These are phyloP conservation scores for Numida meleagris DNA, from an alignment of 2,113 vertebrate genomes.

Conservation along the genomic window DNA sequence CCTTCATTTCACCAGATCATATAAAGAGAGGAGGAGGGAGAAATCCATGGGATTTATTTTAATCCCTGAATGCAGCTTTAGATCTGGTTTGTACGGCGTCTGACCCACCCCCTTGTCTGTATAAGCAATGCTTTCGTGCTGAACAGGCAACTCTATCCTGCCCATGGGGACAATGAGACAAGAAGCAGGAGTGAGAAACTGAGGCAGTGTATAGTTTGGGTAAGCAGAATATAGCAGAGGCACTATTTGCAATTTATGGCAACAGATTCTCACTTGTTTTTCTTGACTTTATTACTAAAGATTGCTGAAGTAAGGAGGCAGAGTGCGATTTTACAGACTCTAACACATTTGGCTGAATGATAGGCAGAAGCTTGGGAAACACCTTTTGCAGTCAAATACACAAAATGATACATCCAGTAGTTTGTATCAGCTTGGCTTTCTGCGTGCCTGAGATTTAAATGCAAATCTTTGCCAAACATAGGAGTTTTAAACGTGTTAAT, in stretches of 20 bases:
- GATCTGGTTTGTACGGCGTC: neutral
- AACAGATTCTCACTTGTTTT: neutral
- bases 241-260: neutral
- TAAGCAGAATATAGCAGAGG: neutral
- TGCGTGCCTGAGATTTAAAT: constrained; percentile 12
- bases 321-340: neutral
- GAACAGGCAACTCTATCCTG: neutral
- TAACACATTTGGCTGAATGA: neutral
- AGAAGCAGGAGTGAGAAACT: neutral
- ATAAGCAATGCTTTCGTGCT: neutral
- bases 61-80: constrained; percentile 4
- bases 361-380: constrained; percentile 10
- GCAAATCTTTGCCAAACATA: constrained; percentile 17
- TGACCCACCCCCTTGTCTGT: neutral
- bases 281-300: neutral
- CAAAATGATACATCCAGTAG: neutral
- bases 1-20: neutral
- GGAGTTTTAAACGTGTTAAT: constrained; percentile 44
- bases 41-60: neutral
- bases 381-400: neutral
- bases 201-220: neutral
- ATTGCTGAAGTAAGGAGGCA: neutral
- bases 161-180: neutral
- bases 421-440: constrained; percentile 5
- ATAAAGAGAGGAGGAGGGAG: neutral